A percentile compares a stretch with the other conserved stretches of the same genome.
Evolutionary conservation across 2,888 invertebrate genomes (phyloP).

Genomic region (Opisthograptis luteolata): DNA sequence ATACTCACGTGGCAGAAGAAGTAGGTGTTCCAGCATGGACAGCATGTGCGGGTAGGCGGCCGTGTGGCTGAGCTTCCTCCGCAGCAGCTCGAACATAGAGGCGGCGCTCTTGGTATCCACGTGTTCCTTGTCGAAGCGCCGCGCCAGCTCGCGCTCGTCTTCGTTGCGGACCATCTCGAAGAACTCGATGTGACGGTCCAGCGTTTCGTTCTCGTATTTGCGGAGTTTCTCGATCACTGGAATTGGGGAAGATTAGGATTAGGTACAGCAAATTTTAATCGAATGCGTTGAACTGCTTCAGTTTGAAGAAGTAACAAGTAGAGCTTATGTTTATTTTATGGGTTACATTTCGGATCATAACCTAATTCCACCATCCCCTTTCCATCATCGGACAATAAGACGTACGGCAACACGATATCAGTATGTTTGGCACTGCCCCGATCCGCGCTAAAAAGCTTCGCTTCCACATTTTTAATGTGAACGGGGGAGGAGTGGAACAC

Average conservation of each 20-base stretch:
- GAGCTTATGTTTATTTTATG: too few relatives aligned
- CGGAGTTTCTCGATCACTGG: slow-evolving; percentile 95
- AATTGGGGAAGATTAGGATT: slow-evolving; percentile 26
- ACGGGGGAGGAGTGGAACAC: too few relatives aligned
- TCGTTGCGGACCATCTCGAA: slow-evolving; percentile 99
- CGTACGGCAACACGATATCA: too few relatives aligned
- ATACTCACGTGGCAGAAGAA: slow-evolving; percentile 87
- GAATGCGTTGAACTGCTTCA: too few relatives aligned
- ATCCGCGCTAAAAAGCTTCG: too few relatives aligned
- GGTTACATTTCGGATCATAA: too few relatives aligned
- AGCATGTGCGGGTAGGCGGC: slow-evolving; percentile 97
- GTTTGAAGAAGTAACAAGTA: too few relatives aligned
- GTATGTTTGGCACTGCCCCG: too few relatives aligned
- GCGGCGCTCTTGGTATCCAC: slow-evolving; percentile 97
- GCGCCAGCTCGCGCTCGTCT: slow-evolving; percentile 96
- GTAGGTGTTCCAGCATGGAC: slow-evolving; percentile 94
- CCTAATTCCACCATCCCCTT: too few relatives aligned
- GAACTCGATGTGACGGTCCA: slow-evolving; percentile 98
- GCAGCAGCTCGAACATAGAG: slow-evolving; percentile 95
- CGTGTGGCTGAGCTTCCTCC: slow-evolving; percentile 95
- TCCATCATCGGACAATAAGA: too few relatives aligned
- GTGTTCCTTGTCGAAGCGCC: slow-evolving; percentile 95
- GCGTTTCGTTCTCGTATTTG: slow-evolving; percentile 96
- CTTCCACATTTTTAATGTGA: too few relatives aligned
- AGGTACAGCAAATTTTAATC: not conserved